These are phyloP conservation scores for Hypocryptadius cinnamomeus DNA, from an alignment of 2,113 vertebrate genomes.

Conservation along the genomic window DNA sequence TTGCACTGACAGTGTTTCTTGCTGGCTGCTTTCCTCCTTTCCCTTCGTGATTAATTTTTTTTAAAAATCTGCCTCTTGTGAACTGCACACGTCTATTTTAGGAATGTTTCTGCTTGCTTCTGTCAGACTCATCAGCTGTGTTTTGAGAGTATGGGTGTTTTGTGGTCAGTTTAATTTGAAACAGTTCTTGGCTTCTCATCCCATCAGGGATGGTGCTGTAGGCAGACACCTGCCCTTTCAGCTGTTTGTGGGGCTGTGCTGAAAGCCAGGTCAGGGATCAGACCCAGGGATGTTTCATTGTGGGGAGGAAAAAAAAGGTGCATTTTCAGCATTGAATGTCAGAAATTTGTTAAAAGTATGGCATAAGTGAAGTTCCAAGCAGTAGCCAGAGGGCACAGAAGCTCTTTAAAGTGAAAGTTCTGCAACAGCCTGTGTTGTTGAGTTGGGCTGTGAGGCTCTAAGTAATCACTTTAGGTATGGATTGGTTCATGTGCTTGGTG, in stretches of 20 bases:
- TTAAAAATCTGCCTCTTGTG: neutral
- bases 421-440: neutral
- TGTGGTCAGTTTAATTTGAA: neutral
- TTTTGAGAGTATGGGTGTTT: neutral
- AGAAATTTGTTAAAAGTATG: neutral
- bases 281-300: neutral
- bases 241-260: neutral
- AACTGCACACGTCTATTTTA: neutral
- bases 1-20: neutral
- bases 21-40: neutral
- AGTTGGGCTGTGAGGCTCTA: neutral
- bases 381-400: neutral
- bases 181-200: neutral
- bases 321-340: neutral
- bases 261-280: neutral
- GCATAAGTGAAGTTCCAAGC: neutral
- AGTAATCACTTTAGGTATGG: neutral
- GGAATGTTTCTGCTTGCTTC: neutral
- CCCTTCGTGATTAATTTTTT: neutral
- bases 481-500: neutral
- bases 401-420: neutral
- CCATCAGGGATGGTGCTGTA: neutral
- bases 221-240: neutral
- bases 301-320: rapidly evolving
- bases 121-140: neutral